These are phyloP conservation scores for Parasteatoda lunata DNA, from an alignment of 2,888 invertebrate species.

Conservation along the genomic window DNA sequence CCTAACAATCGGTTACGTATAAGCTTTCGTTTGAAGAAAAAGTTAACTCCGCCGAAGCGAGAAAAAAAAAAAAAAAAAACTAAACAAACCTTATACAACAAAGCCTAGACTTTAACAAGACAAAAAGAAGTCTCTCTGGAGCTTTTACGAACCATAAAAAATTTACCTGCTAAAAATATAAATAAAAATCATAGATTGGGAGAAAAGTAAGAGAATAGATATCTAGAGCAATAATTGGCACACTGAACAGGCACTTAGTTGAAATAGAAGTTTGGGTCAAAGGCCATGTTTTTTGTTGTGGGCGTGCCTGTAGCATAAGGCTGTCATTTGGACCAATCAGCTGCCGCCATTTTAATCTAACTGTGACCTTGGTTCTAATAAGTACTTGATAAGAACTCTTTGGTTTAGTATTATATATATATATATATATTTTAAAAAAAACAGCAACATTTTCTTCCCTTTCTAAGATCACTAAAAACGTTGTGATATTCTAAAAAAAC, in stretches of 20 bases:
- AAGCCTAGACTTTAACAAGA: neutral
- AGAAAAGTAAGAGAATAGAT: slow-evolving; percentile 4
- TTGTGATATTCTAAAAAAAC: too few species aligned
- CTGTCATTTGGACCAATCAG: slow-evolving; percentile 31
- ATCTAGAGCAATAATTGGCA: slow-evolving; percentile 35
- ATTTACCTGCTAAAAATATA: neutral
- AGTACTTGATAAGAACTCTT: slow-evolving; percentile 19
- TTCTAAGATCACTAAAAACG: too few species aligned
- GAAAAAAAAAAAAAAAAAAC: neutral
- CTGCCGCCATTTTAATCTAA: slow-evolving; percentile 25
- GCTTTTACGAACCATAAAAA: neutral
- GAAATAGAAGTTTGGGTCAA: slow-evolving; percentile 17
- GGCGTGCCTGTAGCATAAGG: slow-evolving; percentile 40
- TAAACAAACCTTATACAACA: neutral
- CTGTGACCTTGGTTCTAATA: slow-evolving; percentile 39
- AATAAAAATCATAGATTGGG: neutral
- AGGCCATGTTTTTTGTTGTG: slow-evolving; percentile 52
- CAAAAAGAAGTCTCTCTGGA: neutral
- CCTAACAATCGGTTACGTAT: neutral
- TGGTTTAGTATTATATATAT: too few species aligned
- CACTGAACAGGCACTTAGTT: slow-evolving; percentile 20
- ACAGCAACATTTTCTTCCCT: too few species aligned
- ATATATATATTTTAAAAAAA: too few species aligned
- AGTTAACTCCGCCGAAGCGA: neutral
- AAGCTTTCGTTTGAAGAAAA: neutral